Conservation (phyloP, 2,888 invertebrate species). For the Torymus auratus region DNA sequence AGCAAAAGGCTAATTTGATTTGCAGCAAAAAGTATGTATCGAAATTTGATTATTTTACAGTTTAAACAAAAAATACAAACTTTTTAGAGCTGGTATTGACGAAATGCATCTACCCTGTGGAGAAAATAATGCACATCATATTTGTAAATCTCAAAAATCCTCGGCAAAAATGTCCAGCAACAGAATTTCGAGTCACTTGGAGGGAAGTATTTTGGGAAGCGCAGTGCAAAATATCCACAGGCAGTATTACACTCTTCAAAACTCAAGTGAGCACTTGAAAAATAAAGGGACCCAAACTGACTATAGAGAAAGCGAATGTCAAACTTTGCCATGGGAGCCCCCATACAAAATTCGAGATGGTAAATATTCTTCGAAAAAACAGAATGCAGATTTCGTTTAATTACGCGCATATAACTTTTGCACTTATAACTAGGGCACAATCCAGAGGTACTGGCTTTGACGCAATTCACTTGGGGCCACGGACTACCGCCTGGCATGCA, state of each 20-base stretch:
- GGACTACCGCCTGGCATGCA: constrained; percentile 82
- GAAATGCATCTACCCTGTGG: too few species aligned
- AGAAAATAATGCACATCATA: too few species aligned
- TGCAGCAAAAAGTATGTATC: too few species aligned
- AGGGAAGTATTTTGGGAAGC: constrained; percentile 41
- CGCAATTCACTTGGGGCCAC: constrained; percentile 81
- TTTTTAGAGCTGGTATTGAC: too few species aligned
- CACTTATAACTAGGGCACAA: constrained; percentile 26
- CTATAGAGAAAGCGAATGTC: constrained; percentile 86
- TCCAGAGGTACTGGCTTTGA: constrained; percentile 84
- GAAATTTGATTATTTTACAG: too few species aligned
- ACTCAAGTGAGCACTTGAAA: constrained; percentile 9
- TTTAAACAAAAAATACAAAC: too few species aligned
- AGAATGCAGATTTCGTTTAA: neutral
- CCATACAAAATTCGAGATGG: constrained; percentile 77
- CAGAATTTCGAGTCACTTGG: constrained; percentile 50
- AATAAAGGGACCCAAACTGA: constrained; percentile 81
- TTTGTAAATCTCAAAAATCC: neutral
- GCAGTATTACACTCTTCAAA: constrained; percentile 13
- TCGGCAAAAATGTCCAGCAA: constrained; percentile 16
- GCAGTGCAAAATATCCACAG: constrained; percentile 34
- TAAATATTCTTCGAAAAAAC: constrained; percentile 39
- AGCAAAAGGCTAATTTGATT: too few species aligned
- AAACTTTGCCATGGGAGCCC: constrained; percentile 88
- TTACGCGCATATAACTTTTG: neutral